phyloP scores from a whole-genome alignment of 2,113 vertebrate species.

The Phaethon lepturus region DNA sequence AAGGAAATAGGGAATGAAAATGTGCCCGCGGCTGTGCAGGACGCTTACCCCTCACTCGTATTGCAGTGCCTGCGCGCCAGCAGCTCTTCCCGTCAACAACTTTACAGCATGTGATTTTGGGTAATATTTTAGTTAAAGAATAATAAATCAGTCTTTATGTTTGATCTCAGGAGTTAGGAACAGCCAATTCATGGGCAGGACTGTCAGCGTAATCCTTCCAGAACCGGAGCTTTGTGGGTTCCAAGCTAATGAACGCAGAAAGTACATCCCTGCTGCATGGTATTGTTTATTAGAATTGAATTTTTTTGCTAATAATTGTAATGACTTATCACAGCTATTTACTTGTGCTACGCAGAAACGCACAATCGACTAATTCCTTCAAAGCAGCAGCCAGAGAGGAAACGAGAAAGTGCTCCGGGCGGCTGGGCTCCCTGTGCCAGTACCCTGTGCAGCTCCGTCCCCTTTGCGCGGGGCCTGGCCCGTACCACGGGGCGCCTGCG shows the following conservation, averaged over 20 bases:
- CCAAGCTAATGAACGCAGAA: neutral
- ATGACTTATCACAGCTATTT: neutral
- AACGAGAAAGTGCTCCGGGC: neutral
- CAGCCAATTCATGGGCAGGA: neutral
- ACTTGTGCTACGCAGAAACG: neutral
- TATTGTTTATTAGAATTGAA: neutral
- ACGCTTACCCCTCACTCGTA: accelerated
- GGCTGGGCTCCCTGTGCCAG: neutral
- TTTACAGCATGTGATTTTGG: neutral
- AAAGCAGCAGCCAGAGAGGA: neutral
- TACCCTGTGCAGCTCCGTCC: neutral
- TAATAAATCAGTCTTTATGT: neutral
- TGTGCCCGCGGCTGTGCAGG: accelerated
- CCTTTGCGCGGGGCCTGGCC: neutral
- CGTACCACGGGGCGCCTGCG: accelerated
- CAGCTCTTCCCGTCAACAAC: neutral
- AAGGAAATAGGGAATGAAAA: neutral
- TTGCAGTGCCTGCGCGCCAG: neutral
- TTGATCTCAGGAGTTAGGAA: neutral
- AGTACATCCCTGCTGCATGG: neutral
- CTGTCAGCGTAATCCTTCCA: neutral
- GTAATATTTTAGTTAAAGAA: neutral
- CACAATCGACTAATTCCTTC: neutral
- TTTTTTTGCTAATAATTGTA: neutral
- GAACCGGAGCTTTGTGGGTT: neutral